Percentiles rank a stretch among this genome's conserved stretches.
Evolutionary conservation across 2,797 vertebrate genomes (phyloP).

Genomic region (Thalassophryne amazonica): DNA sequence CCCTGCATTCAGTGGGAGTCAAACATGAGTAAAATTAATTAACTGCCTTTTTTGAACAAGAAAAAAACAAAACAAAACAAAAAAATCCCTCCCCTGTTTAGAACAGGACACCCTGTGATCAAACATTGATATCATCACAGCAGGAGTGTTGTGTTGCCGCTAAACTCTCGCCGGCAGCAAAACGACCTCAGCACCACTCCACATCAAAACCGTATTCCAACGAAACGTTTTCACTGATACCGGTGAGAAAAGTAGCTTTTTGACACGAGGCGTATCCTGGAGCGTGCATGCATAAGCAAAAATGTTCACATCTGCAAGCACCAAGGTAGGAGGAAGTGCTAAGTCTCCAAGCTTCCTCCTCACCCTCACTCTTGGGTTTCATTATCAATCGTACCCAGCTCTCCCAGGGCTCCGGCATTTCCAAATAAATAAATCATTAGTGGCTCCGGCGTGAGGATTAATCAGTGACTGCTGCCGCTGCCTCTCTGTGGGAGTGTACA

Average conservation of each 20-base stretch:
- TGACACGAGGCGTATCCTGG: conserved; percentile 17
- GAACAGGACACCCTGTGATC: conserved; percentile 46
- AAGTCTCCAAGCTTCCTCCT: conserved; percentile 8
- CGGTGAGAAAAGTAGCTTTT: conserved; percentile 42
- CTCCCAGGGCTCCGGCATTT: conserved; percentile 66
- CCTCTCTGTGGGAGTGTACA: conserved; percentile 44
- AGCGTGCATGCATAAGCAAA: conserved; percentile 2
- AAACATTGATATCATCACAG: conserved; percentile 56
- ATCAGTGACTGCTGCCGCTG: conserved; percentile 53
- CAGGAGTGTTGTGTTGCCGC: conserved; percentile 10
- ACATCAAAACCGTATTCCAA: conserved; percentile 15
- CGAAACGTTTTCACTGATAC: conserved; percentile 12
- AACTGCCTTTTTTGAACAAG: conserved; percentile 18
- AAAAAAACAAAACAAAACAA: not conserved
- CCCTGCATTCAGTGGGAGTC: conserved; percentile 9
- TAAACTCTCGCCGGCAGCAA: conserved; percentile 33
- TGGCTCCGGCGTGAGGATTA: conserved; percentile 60
- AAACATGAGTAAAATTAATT: conserved; percentile 13
- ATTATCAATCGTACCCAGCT: conserved; percentile 66
- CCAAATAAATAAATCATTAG: conserved; percentile 76
- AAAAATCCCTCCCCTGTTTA: conserved; percentile 22
- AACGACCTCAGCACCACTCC: conserved; percentile 12
- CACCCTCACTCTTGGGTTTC: conserved; percentile 21
- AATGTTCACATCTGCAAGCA: conserved; percentile 10
- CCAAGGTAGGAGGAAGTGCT: conserved; percentile 24